Evolutionary conservation across 2,113 vertebrate species (phyloP).

Genomic region (Potamarius usumacintae): DNA sequence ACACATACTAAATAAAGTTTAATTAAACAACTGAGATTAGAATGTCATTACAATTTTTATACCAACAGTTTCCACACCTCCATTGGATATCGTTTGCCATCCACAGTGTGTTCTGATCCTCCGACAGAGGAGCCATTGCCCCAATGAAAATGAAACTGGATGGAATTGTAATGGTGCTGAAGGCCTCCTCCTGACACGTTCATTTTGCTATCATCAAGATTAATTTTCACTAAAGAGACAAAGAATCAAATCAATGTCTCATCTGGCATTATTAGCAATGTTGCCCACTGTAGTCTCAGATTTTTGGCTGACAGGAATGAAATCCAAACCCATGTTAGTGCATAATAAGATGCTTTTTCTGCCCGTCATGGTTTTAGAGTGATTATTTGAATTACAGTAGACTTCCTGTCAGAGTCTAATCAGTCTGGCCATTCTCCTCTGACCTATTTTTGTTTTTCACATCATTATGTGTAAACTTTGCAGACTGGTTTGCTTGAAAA

Average conservation of each 20-base stretch:
- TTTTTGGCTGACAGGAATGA: too few species aligned
- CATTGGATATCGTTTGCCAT: conserved; percentile 64
- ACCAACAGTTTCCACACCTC: conserved; percentile 61
- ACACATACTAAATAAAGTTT: neutral
- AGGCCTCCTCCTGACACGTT: conserved; percentile 68
- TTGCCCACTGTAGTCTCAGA: conserved; percentile 40
- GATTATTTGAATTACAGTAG: too few species aligned
- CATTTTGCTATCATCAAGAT: conserved; percentile 36
- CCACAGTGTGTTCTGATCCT: conserved; percentile 71
- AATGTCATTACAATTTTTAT: neutral
- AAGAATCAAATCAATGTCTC: neutral
- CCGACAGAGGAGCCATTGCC: conserved; percentile 48
- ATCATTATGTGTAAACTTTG: too few species aligned
- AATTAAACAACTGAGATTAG: neutral
- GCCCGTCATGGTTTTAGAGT: too few species aligned
- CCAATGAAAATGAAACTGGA: conserved; percentile 76
- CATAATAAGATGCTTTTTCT: too few species aligned
- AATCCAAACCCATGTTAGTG: too few species aligned
- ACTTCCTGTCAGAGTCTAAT: too few species aligned
- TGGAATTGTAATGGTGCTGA: conserved; percentile 52
- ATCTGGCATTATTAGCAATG: neutral
- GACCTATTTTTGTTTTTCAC: too few species aligned
- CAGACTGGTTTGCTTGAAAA: too few species aligned
- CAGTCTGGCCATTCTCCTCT: too few species aligned
- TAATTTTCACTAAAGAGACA: conserved; percentile 56